Evolutionary conservation across 2,113 vertebrate species (phyloP).

Genomic region (Nothocercus nigrocapillus): DNA sequence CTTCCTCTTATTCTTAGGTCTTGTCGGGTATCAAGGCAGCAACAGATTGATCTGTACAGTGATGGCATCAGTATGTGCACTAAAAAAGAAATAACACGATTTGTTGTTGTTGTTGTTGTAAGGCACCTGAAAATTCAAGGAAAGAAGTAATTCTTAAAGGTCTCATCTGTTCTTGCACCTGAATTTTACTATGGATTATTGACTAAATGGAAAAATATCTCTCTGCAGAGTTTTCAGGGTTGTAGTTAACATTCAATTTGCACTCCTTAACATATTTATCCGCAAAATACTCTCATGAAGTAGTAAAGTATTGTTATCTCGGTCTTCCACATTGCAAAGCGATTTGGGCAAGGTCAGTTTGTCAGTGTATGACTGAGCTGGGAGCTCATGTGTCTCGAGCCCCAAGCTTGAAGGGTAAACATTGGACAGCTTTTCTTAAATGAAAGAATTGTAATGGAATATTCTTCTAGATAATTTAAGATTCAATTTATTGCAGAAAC

Average conservation of each 20-base stretch:
- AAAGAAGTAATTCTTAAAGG: background rate
- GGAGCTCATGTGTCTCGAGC: background rate
- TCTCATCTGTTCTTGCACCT: background rate
- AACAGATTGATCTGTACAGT: conserved; percentile 56
- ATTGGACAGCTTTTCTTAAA: background rate
- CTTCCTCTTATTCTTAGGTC: background rate
- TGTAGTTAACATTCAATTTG: background rate
- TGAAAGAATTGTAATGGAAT: background rate
- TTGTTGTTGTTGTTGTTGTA: rapidly evolving
- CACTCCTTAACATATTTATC: background rate
- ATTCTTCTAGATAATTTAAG: background rate
- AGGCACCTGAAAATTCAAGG: background rate
- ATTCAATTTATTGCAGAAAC: background rate
- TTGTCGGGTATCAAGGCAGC: conserved; percentile 3
- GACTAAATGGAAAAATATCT: background rate
- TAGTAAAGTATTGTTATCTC: background rate
- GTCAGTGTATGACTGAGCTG: background rate
- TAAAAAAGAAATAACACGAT: background rate
- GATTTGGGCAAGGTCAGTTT: background rate
- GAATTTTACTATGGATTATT: background rate
- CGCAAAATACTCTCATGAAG: background rate
- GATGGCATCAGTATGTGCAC: background rate
- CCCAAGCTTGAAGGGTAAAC: background rate
- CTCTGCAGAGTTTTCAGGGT: background rate
- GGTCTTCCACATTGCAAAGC: background rate